These are phyloP conservation scores for Liposcelis brunnea DNA, from an alignment of 2,888 invertebrate species.

Conservation along the genomic window DNA sequence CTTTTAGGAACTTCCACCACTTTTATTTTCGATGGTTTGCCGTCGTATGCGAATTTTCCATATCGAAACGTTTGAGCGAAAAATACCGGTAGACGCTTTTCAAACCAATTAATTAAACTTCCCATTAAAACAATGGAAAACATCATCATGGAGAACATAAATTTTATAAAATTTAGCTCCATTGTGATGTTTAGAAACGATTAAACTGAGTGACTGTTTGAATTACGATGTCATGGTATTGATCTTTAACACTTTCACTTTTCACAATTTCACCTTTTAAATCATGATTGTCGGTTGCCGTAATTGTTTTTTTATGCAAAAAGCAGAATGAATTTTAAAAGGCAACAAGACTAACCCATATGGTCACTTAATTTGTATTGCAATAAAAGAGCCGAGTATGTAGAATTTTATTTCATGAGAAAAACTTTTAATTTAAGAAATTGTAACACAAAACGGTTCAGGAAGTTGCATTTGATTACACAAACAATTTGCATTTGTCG, in stretches of 20 bases:
- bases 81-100: slow-evolving; percentile 44
- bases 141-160: slow-evolving; percentile 19
- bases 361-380: too few species aligned
- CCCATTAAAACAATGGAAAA: slow-evolving; percentile 33
- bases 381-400: too few species aligned
- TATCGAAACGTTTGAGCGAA: slow-evolving; percentile 49
- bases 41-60: slow-evolving; percentile 51
- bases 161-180: slow-evolving; percentile 22
- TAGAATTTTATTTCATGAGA: too few species aligned
- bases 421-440: too few species aligned
- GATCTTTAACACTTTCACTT: too few species aligned
- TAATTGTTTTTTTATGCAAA: neutral
- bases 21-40: slow-evolving; percentile 25
- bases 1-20: slow-evolving; percentile 54
- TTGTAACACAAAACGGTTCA: too few species aligned
- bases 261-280: too few species aligned
- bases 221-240: neutral
- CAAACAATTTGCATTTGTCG: too few species aligned
- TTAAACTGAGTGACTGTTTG: neutral
- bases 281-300: too few species aligned
- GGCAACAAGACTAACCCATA: too few species aligned
- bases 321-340: neutral
- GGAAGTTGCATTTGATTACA: too few species aligned
- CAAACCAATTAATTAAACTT: slow-evolving; percentile 42
- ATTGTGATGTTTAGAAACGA: slow-evolving; percentile 13